phyloP scores from a whole-genome alignment of 2,888 invertebrate genomes.

The Melanophora roralis region DNA sequence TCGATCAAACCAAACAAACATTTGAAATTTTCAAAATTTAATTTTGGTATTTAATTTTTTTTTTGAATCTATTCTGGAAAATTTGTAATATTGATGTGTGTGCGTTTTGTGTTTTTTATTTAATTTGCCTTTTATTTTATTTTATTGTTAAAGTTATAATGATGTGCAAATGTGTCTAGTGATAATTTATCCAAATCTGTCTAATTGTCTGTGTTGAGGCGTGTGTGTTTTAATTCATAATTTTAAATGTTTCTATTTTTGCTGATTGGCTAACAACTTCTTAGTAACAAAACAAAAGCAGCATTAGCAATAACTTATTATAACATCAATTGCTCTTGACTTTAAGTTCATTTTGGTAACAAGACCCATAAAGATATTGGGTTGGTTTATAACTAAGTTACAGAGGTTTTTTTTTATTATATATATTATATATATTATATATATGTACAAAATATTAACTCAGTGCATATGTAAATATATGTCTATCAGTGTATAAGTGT shows the following conservation, averaged over 20 bases:
- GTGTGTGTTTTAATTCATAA: neutral
- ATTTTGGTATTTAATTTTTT: too few species aligned
- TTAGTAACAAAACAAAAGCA: constrained; percentile 37
- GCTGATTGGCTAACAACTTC: constrained; percentile 7
- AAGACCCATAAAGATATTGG: constrained; percentile 46
- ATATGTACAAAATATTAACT: too few species aligned
- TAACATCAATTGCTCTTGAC: constrained; percentile 31
- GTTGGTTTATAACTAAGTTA: constrained; percentile 42
- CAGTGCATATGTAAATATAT: too few species aligned
- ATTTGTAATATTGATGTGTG: too few species aligned
- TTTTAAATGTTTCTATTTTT: constrained; percentile 33
- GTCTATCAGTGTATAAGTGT: neutral
- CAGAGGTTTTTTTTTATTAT: constrained; percentile 1
- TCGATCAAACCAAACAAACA: too few species aligned
- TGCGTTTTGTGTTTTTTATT: neutral
- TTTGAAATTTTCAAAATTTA: too few species aligned
- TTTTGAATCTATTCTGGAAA: too few species aligned
- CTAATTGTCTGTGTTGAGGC: neutral
- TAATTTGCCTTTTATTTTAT: neutral
- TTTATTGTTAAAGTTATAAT: constrained; percentile 1
- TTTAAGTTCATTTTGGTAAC: constrained; percentile 42
- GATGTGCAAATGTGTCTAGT: constrained; percentile 28
- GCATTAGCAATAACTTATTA: neutral
- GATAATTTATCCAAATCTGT: neutral
- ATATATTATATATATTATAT: neutral